phyloP scores from a whole-genome alignment of 2,113 vertebrate genomes.

The Rostratula benghalensis region DNA sequence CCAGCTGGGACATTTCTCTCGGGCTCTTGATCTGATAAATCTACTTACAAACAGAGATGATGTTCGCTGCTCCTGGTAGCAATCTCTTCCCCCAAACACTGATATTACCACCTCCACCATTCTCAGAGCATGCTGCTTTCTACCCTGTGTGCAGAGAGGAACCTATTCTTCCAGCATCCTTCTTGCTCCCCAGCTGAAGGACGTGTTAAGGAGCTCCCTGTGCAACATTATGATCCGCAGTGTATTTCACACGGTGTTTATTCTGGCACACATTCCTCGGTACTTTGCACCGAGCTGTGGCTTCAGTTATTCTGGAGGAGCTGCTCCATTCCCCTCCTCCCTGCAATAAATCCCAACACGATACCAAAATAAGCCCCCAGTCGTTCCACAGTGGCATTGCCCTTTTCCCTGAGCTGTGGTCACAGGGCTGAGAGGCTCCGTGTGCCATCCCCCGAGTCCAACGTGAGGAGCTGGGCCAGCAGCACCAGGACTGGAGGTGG shows the following conservation, averaged over 20 bases:
- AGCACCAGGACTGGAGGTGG: fast-evolving
- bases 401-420: neutral
- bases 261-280: neutral
- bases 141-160: neutral
- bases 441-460: no score
- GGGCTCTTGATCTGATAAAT: neutral
- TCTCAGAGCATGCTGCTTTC: neutral
- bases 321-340: neutral
- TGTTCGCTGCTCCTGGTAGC: neutral
- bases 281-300: neutral
- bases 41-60: neutral
- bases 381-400: no score
- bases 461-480: neutral
- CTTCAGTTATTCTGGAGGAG: neutral
- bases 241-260: neutral
- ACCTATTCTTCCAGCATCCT: neutral
- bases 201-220: neutral
- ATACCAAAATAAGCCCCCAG: neutral
- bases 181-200: neutral
- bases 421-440: neutral
- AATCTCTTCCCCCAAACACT: neutral
- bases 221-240: neutral
- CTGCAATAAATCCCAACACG: neutral
- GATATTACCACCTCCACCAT: neutral
- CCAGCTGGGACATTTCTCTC: neutral